Conservation (phyloP, 2,113 vertebrate species). For the Xerus inauris region DNA sequence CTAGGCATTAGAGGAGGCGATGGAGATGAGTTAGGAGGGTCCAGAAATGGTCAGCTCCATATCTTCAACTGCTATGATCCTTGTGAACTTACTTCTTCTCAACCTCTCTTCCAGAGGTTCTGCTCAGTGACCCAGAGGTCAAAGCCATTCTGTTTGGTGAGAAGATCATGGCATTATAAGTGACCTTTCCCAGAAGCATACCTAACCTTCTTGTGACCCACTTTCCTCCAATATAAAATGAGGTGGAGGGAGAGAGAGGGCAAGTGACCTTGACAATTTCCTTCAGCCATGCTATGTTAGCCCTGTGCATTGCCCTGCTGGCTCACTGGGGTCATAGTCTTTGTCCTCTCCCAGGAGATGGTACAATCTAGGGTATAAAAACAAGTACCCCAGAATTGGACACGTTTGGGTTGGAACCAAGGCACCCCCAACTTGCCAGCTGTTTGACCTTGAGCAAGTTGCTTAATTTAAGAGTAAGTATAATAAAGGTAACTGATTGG, state of each 20-base stretch:
- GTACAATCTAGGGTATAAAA: background rate
- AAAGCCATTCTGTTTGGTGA: background rate
- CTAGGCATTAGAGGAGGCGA: background rate
- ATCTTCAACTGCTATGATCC: background rate
- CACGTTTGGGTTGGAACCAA: background rate
- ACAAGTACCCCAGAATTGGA: background rate
- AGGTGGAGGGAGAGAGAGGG: background rate
- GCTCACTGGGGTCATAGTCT: background rate
- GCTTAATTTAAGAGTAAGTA: background rate
- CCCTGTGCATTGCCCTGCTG: background rate
- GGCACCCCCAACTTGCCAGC: background rate
- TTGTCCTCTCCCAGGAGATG: background rate
- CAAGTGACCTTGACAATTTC: background rate
- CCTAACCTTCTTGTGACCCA: background rate
- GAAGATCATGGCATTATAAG: background rate
- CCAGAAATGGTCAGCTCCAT: background rate
- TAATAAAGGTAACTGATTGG: background rate
- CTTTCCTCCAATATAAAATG: slow-evolving; percentile 25
- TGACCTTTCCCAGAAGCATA: background rate
- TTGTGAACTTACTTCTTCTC: background rate
- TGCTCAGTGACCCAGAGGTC: background rate
- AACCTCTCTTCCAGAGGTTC: background rate
- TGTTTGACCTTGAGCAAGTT: background rate
- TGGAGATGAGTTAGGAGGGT: background rate
- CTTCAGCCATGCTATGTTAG: background rate